Conservation (phyloP, 2,113 vertebrate species). For the Epinephelus lanceolatus region DNA sequence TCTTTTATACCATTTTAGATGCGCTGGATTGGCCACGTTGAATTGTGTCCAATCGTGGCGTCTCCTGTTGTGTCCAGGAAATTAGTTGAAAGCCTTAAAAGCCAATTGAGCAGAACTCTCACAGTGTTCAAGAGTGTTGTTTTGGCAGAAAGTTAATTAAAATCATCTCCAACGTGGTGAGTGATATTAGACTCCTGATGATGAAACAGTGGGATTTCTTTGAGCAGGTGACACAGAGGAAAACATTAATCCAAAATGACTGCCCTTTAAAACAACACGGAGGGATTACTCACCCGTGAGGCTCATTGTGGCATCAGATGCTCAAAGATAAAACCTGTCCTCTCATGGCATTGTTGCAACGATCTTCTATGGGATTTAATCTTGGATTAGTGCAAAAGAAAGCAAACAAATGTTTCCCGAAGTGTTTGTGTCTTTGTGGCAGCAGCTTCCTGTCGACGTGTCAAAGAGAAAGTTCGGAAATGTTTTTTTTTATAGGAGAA, state of each 20-base stretch:
- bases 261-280: constrained; percentile 78
- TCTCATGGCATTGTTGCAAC: constrained; percentile 35
- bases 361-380: constrained; percentile 47
- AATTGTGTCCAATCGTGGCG: constrained; percentile 8
- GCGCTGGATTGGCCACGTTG: constrained; percentile 49
- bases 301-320: constrained; percentile 19
- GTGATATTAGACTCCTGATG: constrained; percentile 13
- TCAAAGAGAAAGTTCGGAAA: constrained; percentile 20
- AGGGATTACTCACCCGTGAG: constrained; percentile 66
- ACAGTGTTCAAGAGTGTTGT: constrained; percentile 72
- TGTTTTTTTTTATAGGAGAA: constrained; percentile 4
- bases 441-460: constrained; percentile 34
- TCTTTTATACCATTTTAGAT: constrained; percentile 77
- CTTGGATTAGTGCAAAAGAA: constrained; percentile 39
- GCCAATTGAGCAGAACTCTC: constrained; percentile 48
- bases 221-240: constrained; percentile 35
- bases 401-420: constrained; percentile 33
- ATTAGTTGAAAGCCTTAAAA: constrained; percentile 51
- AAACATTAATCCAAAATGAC: constrained; percentile 66
- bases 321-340: constrained; percentile 18
- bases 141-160: constrained; percentile 73
- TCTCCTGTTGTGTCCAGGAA: constrained; percentile 55
- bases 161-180: constrained; percentile 41
- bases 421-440: constrained; percentile 55
- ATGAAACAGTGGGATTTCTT: constrained; percentile 68